These are phyloP conservation scores for Coremacera marginata DNA, from an alignment of 2,888 invertebrate species.

Conservation along the genomic window DNA sequence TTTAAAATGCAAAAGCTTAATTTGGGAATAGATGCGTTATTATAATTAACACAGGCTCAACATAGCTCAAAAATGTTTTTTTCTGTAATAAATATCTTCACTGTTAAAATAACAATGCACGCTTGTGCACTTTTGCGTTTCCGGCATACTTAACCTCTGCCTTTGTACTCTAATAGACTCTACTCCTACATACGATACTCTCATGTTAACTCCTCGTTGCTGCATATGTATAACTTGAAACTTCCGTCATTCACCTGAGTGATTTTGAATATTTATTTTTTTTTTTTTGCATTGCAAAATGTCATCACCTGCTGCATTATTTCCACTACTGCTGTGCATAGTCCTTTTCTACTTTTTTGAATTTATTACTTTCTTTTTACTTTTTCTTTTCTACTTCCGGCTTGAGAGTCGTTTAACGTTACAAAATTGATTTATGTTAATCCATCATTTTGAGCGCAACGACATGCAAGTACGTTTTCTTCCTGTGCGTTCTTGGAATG, in stretches of 20 bases:
- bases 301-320: not conserved
- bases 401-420: not conserved
- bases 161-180: no score
- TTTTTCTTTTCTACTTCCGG: not conserved
- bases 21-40: not conserved
- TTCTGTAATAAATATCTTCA: no score
- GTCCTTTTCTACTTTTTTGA: not conserved
- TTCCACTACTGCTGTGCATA: not conserved
- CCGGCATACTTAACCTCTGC: no score
- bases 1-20: not conserved
- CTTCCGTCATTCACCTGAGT: not conserved
- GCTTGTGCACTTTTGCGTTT: no score
- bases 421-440: conserved; percentile 5
- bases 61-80: no score
- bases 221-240: no score
- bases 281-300: not conserved
- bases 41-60: no score
- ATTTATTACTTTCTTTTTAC: not conserved
- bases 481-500: not conserved
- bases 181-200: no score
- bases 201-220: no score
- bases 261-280: not conserved
- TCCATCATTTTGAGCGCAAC: not conserved
- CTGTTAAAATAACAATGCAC: no score
- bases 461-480: not conserved